A percentile compares a stretch with the other conserved stretches of the same genome.
Evolutionary conservation across 1,140 invertebrate species (phyloP).

Genomic region (Holcopasites calliopsidis): DNA sequence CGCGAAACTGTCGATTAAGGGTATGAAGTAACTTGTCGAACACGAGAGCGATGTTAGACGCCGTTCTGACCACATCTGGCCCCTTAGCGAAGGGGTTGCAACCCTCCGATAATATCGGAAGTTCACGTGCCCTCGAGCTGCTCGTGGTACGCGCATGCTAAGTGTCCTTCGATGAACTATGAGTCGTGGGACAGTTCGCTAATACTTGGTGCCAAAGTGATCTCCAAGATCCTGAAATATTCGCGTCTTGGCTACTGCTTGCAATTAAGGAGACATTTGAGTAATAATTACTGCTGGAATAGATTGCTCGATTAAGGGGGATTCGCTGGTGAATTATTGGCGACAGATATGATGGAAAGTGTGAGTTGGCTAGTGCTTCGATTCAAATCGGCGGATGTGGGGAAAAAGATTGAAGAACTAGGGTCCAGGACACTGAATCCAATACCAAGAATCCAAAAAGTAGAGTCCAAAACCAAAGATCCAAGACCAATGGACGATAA

Average conservation of each 20-base stretch:
- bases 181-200: not conserved
- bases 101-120: conserved; percentile 11
- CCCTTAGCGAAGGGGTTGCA: not conserved
- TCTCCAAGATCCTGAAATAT: not conserved
- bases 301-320: not conserved
- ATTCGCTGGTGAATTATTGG: not conserved
- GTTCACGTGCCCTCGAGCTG: not conserved
- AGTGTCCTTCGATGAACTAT: not conserved
- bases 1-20: conserved; percentile 5
- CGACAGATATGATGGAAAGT: not conserved
- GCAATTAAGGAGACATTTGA: not conserved
- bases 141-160: not conserved
- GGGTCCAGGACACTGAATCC: no score
- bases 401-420: not conserved
- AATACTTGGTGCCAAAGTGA: not conserved
- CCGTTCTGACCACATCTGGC: not conserved
- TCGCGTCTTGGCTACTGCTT: not conserved
- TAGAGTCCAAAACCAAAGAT: not conserved
- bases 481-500: not conserved
- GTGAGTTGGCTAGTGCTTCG: not conserved
- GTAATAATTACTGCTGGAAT: not conserved
- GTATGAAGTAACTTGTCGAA: not conserved
- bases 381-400: not conserved
- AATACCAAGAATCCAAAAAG: not conserved
- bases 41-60: not conserved